Evolutionary conservation across 2,797 vertebrate genomes (phyloP), one percentile per base, ranked within the genome.

Genomic region (Mormyrus hasselquistii): DNA sequence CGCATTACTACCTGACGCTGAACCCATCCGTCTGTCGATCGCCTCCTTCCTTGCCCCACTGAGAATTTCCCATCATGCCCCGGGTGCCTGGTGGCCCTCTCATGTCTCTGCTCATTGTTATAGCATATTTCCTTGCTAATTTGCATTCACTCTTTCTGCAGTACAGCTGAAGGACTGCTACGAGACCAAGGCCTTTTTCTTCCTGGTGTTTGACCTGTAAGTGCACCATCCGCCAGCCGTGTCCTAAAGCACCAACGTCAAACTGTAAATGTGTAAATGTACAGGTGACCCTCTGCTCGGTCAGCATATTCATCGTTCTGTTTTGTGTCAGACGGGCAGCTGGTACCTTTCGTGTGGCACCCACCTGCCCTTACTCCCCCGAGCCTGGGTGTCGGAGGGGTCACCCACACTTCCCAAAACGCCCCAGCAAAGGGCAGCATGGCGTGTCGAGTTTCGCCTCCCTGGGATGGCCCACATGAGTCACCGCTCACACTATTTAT

Each of bases 151-250:
- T 93, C 92, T 93, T 91, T 55, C 95, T 97, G 89, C 95, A 99
- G 99, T 99, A 92, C 97, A 98, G 94, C 96, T 99, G 92, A 98
- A 98, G 94, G 98, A 99, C 94, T 98, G 95, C 94, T 99, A 95
- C 1, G 98, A 98, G 93, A 97, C 98, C 92, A 97, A 97, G 86
- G 98, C 96, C 90, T 99, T 98, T 95, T 99, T 97, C 96, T 99
- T 99, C 96, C 92, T 99, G 93, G 96, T 99, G 90, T 99, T 99
- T 94, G 98, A 99, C 91, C 93, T 99, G 99, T 99, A 94, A 98
- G 98, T 98, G 94, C 89, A 34, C 82, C 76, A 34, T 25, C 44
- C 2, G 19, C 49, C 73, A 16, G 8, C 16, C 3, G 6, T 82
- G 79, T 49, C 41, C 12, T 44, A 5, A 38, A 38, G 65, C 62